Conservation (phyloP, 1,140 invertebrate genomes). For the Argopecten irradians region DNA sequence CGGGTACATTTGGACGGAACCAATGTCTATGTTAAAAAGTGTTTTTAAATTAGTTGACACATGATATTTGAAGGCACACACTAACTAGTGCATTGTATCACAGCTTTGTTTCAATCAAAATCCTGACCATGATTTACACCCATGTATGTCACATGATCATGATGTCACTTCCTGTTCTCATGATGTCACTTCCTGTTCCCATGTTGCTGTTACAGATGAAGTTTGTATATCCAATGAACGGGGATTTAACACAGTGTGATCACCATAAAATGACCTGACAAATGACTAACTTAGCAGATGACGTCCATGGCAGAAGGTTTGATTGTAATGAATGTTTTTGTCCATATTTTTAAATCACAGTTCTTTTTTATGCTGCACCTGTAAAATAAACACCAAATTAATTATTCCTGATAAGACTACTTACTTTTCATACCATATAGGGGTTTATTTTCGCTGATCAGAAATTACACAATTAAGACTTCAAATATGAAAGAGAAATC, state of each 20-base stretch:
- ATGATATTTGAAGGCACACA: constrained; percentile 10
- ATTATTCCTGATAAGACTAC: neutral
- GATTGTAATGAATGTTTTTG: neutral
- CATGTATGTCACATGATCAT: neutral
- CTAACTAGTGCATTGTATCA: neutral
- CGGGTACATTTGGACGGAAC: neutral
- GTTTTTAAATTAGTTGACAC: neutral
- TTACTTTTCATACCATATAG: neutral
- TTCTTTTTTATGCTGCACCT: neutral
- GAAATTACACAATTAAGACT: no score
- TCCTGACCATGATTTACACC: neutral
- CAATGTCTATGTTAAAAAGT: neutral
- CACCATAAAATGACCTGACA: neutral
- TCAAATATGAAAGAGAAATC: no score
- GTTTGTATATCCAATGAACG: neutral
- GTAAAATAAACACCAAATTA: neutral
- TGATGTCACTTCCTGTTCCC: neutral
- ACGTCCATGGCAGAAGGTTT: neutral
- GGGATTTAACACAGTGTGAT: neutral
- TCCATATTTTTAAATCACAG: neutral
- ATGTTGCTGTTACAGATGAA: neutral
- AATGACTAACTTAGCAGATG: neutral
- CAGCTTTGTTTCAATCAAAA: neutral
- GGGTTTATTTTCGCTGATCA: no score
- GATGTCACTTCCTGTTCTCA: neutral